Base-by-base conservation (phyloP, 2,113 vertebrate species). In the Acinonyx jubatus region DNA sequence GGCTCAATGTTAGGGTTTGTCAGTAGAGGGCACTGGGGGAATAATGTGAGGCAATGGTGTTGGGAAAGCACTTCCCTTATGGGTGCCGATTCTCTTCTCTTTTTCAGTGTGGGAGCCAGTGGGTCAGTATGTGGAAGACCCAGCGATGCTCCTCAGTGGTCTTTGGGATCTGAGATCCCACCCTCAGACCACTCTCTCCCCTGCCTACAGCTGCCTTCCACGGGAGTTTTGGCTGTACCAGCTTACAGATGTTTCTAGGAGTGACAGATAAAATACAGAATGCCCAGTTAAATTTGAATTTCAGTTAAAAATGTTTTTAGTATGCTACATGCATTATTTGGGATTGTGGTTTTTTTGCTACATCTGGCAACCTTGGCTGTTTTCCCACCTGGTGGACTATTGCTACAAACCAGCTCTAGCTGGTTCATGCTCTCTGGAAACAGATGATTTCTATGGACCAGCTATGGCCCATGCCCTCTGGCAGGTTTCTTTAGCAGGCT, bases 391-490 rank as follows among this genome's bases (percentile, higher is more conserved):
- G 66, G 52, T 10, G 38, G 55, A 65, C 41, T 33, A 65, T 41
- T 52, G 73, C 78, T 66, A 13, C 19, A 50, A 63, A 71, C 31
- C 29, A 87, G 11, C 3, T 19, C 23, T 41, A 50, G 61, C 25
- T 25, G 1, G 12, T 45, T n/a, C n/a, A 11, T 5, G 52, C 29
- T 61, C n/a, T 94, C 27, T 63, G 83, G 73, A n/a, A 52, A 38
- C 38, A 66, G 71, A 79, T 41, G 25, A 52, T 48, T 41, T 48
- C 66, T 66, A 52, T 65, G n/a, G 65, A n/a, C 15, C 61, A 85
- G 69, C 14, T 69, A 73, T 69, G 71, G 65, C 83, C 73, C 80
- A 76, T 12, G 38, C 71, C 96, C 96, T 91, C 82, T 92, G 45
- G 86, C 85, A 69, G 69, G 55, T 63, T 48, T 94, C 80, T 71